phyloP scores from a whole-genome alignment of 2,797 vertebrate genomes.

The Oophaga sylvatica region DNA sequence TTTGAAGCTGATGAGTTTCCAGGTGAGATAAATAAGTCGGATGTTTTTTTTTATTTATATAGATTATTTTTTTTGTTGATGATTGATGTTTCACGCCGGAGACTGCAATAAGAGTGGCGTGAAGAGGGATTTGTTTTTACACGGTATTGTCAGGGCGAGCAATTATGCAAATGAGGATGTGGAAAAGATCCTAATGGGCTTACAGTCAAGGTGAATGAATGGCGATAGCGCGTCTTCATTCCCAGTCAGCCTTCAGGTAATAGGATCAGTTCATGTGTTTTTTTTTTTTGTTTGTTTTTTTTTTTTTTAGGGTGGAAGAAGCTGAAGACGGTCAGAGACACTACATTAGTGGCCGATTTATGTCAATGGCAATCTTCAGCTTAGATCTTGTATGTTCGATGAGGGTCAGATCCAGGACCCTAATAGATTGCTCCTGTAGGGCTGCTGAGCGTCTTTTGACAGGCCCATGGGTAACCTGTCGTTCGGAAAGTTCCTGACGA shows the following conservation, averaged over 20 bases:
- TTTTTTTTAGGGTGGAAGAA: neutral
- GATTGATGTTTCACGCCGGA: neutral
- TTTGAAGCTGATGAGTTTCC: conserved; percentile 33
- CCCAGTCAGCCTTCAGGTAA: neutral
- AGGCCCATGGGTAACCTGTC: too few species aligned
- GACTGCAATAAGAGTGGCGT: neutral
- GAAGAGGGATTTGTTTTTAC: conserved; percentile 10
- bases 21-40: conserved; percentile 24
- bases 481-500: too few species aligned
- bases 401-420: neutral
- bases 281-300: neutral
- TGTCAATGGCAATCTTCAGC: neutral
- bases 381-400: neutral
- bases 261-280: neutral
- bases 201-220: neutral
- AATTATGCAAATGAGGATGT: conserved; percentile 16
- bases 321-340: neutral
- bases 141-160: neutral
- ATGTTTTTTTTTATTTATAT: neutral
- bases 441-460: too few species aligned
- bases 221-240: neutral
- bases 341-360: neutral
- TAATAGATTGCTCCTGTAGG: too few species aligned
- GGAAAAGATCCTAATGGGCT: neutral
- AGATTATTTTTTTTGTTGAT: neutral